phyloP scores from a whole-genome alignment of 2,797 vertebrate species.

The Cossypha polioptera region DNA sequence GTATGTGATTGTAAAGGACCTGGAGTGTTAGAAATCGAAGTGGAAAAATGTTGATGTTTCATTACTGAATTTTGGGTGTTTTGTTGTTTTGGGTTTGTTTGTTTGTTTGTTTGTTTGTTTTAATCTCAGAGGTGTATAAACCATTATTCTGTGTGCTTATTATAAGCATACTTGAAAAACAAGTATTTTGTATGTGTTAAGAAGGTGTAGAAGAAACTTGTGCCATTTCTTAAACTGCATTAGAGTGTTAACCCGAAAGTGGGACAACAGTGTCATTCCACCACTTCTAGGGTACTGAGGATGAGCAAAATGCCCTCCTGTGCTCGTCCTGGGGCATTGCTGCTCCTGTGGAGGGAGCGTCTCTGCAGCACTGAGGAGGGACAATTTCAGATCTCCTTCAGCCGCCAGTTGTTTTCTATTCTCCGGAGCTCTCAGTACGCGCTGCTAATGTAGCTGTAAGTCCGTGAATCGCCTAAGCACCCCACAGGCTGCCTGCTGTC shows the following conservation, averaged over 20 bases:
- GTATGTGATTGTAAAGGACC: background rate
- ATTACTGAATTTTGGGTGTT: background rate
- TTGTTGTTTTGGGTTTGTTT: background rate
- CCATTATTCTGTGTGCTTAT: background rate
- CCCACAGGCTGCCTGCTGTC: background rate
- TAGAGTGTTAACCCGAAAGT: background rate
- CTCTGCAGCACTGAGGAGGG: accelerated
- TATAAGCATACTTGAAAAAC: background rate
- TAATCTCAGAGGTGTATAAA: background rate
- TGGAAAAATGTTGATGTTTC: background rate
- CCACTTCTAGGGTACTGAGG: accelerated
- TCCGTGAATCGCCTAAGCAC: background rate
- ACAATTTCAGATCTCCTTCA: too few species aligned
- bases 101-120: too few species aligned
- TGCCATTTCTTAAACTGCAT: background rate
- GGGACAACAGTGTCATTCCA: accelerated
- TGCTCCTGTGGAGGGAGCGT: accelerated
- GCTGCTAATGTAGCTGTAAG: background rate
- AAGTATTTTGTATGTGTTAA: background rate
- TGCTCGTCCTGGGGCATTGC: accelerated
- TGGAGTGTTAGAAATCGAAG: background rate
- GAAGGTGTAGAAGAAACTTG: background rate
- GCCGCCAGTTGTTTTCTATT: accelerated
- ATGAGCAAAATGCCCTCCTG: accelerated
- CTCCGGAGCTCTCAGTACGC: accelerated